These are phyloP conservation scores for Sycophaga agraensis DNA, from an alignment of 1,140 invertebrate genomes.

Conservation along the genomic window DNA sequence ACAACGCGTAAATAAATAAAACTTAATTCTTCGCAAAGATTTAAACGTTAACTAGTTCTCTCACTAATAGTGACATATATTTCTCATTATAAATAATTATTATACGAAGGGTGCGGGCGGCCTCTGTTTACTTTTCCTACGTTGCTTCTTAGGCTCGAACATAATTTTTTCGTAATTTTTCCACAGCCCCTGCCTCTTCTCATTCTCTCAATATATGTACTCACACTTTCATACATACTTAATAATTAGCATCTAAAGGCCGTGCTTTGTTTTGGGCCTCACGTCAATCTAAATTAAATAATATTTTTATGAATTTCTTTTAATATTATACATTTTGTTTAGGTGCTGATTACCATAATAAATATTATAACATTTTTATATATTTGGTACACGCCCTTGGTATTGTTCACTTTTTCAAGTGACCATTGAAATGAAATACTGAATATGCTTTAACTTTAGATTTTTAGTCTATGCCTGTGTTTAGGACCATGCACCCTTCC, in stretches of 20 bases:
- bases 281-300: conserved; percentile 25
- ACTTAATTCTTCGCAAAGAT: conserved; percentile 26
- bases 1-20: conserved; percentile 27
- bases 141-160: conserved; percentile 5
- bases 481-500: conserved; percentile 32
- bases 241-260: conserved; percentile 15
- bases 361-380: conserved; percentile 4
- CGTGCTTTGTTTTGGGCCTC: neutral
- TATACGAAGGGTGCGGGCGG: conserved; percentile 35
- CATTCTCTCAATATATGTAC: too few species aligned
- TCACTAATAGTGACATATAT: conserved; percentile 20
- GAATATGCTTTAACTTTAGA: conserved; percentile 2
- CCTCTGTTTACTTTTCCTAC: conserved; percentile 18
- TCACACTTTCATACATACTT: conserved; percentile 1
- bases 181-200: neutral
- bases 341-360: conserved; percentile 2
- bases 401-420: conserved; percentile 1
- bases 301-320: neutral
- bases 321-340: conserved; percentile 17
- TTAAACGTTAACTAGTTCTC: conserved; percentile 21
- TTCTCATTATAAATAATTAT: conserved; percentile 30
- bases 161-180: neutral
- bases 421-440: conserved; percentile 23
- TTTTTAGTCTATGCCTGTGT: conserved; percentile 1
- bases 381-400: neutral